Evolutionary conservation across 2,888 invertebrate genomes (phyloP).

Genomic region (Drosophila merina): DNA sequence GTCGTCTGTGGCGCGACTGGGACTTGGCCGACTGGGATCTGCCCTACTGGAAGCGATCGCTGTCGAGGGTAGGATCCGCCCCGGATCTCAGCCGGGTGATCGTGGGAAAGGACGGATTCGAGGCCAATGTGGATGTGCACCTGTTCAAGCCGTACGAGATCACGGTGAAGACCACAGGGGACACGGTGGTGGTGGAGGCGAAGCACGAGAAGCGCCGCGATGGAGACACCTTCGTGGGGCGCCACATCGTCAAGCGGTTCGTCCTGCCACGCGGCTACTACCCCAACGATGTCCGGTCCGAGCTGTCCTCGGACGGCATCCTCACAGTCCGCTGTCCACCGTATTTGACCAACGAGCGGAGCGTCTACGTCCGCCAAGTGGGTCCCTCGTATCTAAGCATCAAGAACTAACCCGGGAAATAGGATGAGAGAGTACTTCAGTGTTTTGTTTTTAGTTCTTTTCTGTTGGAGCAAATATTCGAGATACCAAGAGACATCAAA

Average conservation of each 20-base stretch:
- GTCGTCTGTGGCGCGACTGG: slow-evolving; percentile 83
- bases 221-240: slow-evolving; percentile 90
- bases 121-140: slow-evolving; percentile 88
- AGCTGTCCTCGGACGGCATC: slow-evolving; percentile 88
- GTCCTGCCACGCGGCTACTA: slow-evolving; percentile 89
- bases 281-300: slow-evolving; percentile 88
- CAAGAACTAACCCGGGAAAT: slow-evolving; percentile 72
- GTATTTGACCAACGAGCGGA: slow-evolving; percentile 85
- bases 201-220: slow-evolving; percentile 89
- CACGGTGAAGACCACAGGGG: slow-evolving; percentile 87
- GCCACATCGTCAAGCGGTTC: slow-evolving; percentile 91
- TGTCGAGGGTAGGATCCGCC: slow-evolving; percentile 82
- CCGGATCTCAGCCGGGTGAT: slow-evolving; percentile 82
- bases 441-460: slow-evolving; percentile 50
- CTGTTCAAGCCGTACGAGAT: slow-evolving; percentile 89
- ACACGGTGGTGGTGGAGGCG: slow-evolving; percentile 87
- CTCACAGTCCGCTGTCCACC: slow-evolving; percentile 89
- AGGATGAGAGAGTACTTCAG: slow-evolving; percentile 18
- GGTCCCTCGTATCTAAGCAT: slow-evolving; percentile 86
- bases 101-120: slow-evolving; percentile 87
- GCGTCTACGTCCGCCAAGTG: slow-evolving; percentile 90
- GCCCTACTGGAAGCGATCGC: slow-evolving; percentile 82
- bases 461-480: slow-evolving; percentile 42
- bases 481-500: slow-evolving; percentile 13
- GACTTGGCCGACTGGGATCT: slow-evolving; percentile 81